phyloP scores from a whole-genome alignment of 2,113 vertebrate genomes.

The Coracopsis vasa region DNA sequence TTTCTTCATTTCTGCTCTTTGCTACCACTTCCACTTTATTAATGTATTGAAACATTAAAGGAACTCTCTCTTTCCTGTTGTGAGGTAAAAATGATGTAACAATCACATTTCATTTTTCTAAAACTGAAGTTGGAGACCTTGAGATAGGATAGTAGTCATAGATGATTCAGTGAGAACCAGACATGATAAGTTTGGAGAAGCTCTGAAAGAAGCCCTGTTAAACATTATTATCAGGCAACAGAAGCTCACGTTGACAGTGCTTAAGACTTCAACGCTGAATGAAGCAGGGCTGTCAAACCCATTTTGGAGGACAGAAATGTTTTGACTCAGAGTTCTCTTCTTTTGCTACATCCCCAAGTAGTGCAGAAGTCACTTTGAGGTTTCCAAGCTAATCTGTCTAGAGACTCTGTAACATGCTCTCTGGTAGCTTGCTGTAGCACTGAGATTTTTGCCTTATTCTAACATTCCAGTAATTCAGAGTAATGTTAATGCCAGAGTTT shows the following conservation, averaged over 20 bases:
- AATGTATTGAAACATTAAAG: background rate
- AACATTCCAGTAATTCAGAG: background rate
- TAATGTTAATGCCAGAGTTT: background rate
- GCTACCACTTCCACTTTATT: background rate
- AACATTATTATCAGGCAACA: background rate
- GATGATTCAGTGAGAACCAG: background rate
- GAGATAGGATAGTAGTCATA: background rate
- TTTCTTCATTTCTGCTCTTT: background rate
- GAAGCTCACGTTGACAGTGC: background rate
- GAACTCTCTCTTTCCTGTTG: background rate
- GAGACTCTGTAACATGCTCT: background rate
- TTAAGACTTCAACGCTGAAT: background rate
- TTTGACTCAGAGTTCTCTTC: background rate
- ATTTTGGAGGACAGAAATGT: background rate
- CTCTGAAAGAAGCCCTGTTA: background rate
- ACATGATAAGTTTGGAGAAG: background rate
- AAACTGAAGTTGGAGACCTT: background rate
- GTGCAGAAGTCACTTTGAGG: background rate
- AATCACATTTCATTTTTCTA: conserved; percentile 4
- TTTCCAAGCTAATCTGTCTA: background rate
- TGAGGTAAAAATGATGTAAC: background rate
- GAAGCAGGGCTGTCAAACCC: background rate
- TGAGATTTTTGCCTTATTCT: background rate
- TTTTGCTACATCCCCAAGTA: background rate
- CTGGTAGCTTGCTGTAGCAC: background rate